These are phyloP conservation scores for Trinorchestia longiramus DNA, from an alignment of 1,140 invertebrate genomes.

Conservation along the genomic window DNA sequence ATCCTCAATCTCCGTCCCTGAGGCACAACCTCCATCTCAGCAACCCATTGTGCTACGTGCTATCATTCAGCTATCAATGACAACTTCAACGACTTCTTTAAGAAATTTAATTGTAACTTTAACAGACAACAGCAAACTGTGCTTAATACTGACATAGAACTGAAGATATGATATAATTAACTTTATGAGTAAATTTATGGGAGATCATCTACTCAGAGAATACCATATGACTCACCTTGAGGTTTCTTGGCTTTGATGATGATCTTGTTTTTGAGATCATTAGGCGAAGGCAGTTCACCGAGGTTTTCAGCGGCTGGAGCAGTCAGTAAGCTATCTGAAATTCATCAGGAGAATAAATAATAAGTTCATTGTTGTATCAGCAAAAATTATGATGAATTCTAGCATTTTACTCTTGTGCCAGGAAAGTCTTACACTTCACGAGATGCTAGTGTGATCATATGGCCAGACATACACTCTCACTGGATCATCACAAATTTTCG, in stretches of 20 bases:
- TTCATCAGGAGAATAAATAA: background rate
- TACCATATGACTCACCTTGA: conserved; percentile 41
- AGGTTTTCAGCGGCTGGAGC: conserved; percentile 58
- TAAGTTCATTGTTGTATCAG: background rate
- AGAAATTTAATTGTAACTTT: background rate
- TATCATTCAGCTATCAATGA: background rate
- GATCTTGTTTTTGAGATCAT: conserved; percentile 72
- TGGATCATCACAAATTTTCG: background rate
- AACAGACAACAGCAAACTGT: background rate
- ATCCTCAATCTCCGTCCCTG: conserved; percentile 66
- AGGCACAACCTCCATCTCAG: background rate
- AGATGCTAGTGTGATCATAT: background rate
- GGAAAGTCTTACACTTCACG: background rate
- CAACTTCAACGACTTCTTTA: background rate
- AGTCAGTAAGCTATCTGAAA: conserved; percentile 60
- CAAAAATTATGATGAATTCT: background rate
- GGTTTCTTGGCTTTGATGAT: conserved; percentile 72
- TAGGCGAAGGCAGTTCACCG: conserved; percentile 69
- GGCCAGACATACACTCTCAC: too few relatives aligned
- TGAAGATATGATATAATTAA: background rate
- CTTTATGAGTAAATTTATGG: background rate
- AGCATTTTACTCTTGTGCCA: background rate
- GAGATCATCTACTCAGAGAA: background rate
- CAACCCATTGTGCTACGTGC: background rate
- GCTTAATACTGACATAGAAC: background rate